Conservation (phyloP, 2,113 vertebrate genomes). For the Eulemur macaco region DNA sequence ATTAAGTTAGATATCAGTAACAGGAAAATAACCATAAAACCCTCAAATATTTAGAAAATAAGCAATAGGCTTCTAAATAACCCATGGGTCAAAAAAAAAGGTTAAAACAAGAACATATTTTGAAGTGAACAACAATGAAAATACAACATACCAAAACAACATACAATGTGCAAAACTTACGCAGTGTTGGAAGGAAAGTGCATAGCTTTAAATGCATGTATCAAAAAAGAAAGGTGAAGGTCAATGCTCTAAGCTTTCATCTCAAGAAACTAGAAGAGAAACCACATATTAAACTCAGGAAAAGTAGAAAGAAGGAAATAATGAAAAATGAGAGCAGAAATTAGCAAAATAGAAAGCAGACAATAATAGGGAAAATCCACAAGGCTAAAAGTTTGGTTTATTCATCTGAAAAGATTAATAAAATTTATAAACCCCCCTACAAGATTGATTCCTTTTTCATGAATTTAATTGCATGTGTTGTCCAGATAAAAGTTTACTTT, state of each 20-base stretch:
- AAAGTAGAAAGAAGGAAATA: constrained; percentile 16
- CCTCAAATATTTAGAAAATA: constrained; percentile 1
- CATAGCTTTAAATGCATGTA: neutral
- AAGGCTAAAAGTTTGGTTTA: neutral
- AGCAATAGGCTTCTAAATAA: neutral
- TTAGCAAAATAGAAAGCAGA: neutral
- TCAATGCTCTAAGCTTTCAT: neutral
- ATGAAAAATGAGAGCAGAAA: neutral
- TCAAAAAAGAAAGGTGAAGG: neutral
- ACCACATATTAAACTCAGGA: neutral
- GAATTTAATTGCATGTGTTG: neutral
- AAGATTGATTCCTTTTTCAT: constrained; percentile 26
- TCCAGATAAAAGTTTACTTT: constrained; percentile 26
- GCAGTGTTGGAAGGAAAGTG: neutral
- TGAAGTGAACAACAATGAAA: neutral
- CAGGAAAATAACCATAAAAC: neutral
- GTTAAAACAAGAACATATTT: neutral
- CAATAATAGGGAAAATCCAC: neutral
- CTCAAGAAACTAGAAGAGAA: constrained; percentile 13
- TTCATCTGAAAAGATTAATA: constrained; percentile 14
- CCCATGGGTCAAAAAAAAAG: neutral
- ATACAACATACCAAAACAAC: neutral
- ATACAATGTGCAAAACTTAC: neutral
- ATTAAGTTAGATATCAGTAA: neutral
- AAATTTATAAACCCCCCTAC: neutral